Evolutionary conservation across 2,888 invertebrate species (phyloP).

Genomic region (Cephus pulcher): DNA sequence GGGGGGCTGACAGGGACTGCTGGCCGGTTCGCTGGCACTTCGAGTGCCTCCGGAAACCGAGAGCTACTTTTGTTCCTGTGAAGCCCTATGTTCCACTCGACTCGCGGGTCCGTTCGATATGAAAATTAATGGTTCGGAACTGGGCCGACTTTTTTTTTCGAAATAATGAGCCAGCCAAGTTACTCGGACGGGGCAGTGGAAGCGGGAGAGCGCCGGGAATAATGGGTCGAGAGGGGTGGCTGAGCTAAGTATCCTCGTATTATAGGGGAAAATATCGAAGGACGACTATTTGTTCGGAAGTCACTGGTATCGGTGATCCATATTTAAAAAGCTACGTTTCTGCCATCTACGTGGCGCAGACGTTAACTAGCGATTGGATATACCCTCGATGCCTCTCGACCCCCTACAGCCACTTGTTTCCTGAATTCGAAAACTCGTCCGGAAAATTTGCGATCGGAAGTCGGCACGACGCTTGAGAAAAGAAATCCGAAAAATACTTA

Average conservation of each 20-base stretch:
- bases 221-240: background rate
- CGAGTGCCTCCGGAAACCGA: too few species aligned
- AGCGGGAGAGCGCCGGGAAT: background rate
- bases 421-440: too few species aligned
- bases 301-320: background rate
- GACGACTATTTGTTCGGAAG: slow-evolving; percentile 11
- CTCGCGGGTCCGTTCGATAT: slow-evolving; percentile 13
- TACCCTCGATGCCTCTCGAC: background rate
- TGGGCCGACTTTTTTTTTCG: slow-evolving; percentile 8
- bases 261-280: background rate
- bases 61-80: too few species aligned
- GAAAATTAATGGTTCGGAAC: slow-evolving; percentile 23
- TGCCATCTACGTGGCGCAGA: too few species aligned
- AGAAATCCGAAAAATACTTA: too few species aligned
- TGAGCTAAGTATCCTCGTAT: background rate
- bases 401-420: background rate
- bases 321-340: too few species aligned
- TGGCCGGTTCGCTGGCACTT: too few species aligned
- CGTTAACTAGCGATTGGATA: too few species aligned
- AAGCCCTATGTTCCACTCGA: too few species aligned
- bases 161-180: slow-evolving; percentile 15
- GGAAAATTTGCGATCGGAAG: too few species aligned
- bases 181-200: background rate
- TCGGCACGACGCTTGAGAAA: too few species aligned
- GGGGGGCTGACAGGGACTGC: too few species aligned